Percentiles rank a stretch among this genome's conserved stretches.
Evolutionary conservation across 2,797 vertebrate genomes (phyloP).

Genomic region (Lagorchestes hirsutus): DNA sequence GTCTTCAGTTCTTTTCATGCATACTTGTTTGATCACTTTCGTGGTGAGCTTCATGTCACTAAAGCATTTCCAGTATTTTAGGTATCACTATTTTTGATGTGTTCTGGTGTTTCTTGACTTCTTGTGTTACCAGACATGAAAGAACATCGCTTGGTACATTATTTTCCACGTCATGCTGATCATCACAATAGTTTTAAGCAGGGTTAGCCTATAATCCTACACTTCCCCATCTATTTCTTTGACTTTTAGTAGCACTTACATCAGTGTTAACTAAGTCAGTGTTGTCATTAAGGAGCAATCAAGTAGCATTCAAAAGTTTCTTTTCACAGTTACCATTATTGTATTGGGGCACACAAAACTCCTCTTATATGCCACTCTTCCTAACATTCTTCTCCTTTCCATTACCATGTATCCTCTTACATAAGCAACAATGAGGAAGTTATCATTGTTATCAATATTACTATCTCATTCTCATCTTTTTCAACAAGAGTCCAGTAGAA

Average conservation of each 20-base stretch:
- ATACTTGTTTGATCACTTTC: neutral
- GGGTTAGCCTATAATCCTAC: neutral
- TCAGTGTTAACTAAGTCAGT: neutral
- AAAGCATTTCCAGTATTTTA: too few relatives aligned
- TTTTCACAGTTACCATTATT: neutral
- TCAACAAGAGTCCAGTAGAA: neutral
- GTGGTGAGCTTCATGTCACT: too few relatives aligned
- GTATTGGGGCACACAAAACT: neutral
- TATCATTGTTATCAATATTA: neutral
- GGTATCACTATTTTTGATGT: neutral
- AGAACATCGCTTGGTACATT: neutral
- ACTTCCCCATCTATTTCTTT: neutral
- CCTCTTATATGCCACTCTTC: neutral
- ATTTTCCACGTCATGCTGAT: neutral
- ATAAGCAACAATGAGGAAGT: neutral
- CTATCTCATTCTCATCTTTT: neutral
- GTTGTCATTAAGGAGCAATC: neutral
- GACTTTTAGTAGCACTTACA: too few relatives aligned
- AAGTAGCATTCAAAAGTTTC: neutral
- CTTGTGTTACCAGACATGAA: neutral
- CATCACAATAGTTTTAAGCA: neutral
- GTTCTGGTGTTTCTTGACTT: neutral
- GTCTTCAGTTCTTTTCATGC: neutral
- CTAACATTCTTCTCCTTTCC: neutral
- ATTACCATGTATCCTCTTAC: neutral